Evolutionary conservation across 2,113 vertebrate species (phyloP).

Genomic region (Tringa solitaria): DNA sequence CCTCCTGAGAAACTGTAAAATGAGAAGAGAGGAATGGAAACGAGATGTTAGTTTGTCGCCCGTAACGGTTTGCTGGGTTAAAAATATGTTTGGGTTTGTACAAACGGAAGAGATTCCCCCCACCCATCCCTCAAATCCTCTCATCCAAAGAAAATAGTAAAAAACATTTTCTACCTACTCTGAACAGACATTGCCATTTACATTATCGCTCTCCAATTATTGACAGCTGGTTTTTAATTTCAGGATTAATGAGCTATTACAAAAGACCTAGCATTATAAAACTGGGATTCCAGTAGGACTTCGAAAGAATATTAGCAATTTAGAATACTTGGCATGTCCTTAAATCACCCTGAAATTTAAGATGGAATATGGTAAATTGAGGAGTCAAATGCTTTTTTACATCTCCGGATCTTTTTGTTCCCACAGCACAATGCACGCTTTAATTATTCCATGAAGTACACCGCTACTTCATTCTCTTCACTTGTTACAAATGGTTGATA

Average conservation of each 20-base stretch:
- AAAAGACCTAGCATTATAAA: background rate
- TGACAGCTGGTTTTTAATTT: background rate
- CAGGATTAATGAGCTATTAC: background rate
- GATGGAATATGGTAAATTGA: background rate
- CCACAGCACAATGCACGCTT: background rate
- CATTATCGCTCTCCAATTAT: background rate
- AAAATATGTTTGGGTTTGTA: background rate
- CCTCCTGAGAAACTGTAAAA: background rate
- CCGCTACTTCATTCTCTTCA: background rate
- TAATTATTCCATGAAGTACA: background rate
- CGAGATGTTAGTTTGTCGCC: background rate
- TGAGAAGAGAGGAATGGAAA: background rate
- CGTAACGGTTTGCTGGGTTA: background rate
- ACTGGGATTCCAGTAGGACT: background rate
- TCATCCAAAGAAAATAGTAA: background rate
- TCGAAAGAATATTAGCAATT: background rate
- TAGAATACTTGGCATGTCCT: background rate
- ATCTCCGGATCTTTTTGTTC: background rate
- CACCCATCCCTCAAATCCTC: background rate
- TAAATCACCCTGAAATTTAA: background rate
- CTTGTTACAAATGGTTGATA: background rate
- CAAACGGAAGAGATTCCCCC: background rate
- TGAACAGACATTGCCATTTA: background rate
- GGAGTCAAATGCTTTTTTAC: background rate
- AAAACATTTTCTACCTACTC: background rate